Conservation (phyloP, 2,888 invertebrate genomes). For the Coelogynopora nodosa region DNA sequence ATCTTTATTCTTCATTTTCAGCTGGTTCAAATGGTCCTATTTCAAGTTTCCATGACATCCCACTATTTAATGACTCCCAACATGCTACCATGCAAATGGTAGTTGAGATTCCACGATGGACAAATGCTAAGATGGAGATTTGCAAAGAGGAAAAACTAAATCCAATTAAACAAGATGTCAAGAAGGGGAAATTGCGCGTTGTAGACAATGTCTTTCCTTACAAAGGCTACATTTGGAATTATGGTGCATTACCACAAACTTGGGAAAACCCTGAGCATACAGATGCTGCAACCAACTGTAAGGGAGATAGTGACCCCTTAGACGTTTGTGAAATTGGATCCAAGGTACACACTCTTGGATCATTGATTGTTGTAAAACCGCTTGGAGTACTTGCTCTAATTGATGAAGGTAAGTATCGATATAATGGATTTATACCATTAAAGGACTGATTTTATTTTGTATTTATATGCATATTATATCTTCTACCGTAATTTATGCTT, state of each 20-base stretch:
- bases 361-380: conserved; percentile 80
- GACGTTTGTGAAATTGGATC: conserved; percentile 95
- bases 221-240: conserved; percentile 99
- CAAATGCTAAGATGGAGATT: conserved; percentile 95
- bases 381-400: conserved; percentile 89
- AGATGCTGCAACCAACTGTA: conserved; percentile 81
- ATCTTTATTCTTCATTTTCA: too few relatives aligned
- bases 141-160: conserved; percentile 79
- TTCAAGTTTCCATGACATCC: conserved; percentile 97
- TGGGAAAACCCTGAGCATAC: conserved; percentile 95
- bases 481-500: too few relatives aligned
- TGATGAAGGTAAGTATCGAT: conserved; percentile 75
- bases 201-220: conserved; percentile 98
- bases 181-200: conserved; percentile 88
- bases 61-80: conserved; percentile 66
- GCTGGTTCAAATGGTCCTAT: conserved; percentile 66
- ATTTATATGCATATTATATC: too few relatives aligned
- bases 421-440: too few relatives aligned
- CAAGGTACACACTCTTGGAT: conserved; percentile 68
- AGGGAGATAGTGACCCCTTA: conserved; percentile 96
- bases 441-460: too few relatives aligned
- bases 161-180: conserved; percentile 96
- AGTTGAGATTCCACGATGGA: conserved; percentile 97
- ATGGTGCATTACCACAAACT: conserved; percentile 95
- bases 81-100: conserved; percentile 81